These are phyloP conservation scores for Phymastichus coffea DNA, from an alignment of 1,140 invertebrate genomes.

Conservation along the genomic window DNA sequence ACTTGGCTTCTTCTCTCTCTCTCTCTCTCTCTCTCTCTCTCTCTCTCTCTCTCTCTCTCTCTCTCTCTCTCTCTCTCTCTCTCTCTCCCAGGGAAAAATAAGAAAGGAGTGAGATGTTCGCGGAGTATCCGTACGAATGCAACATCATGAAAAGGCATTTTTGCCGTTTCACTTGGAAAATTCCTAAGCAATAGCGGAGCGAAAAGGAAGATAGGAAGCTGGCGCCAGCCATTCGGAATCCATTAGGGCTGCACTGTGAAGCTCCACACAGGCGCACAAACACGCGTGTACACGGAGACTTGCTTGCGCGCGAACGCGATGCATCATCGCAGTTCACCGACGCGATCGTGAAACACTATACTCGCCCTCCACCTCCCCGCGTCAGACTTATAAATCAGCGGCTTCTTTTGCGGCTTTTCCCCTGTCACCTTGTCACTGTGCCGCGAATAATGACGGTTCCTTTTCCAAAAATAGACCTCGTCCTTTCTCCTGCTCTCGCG, in stretches of 20 bases:
- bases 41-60: neutral
- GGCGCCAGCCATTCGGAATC: conserved; percentile 20
- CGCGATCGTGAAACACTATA: neutral
- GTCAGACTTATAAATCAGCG: conserved; percentile 18
- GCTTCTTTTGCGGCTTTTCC: neutral
- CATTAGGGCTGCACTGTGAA: conserved; percentile 4
- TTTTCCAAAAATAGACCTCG: too few species aligned
- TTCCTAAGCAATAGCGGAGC: too few species aligned
- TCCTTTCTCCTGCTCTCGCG: too few species aligned
- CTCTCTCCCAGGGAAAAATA: neutral
- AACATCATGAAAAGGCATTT: too few species aligned
- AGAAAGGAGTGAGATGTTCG: neutral
- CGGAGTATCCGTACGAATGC: neutral
- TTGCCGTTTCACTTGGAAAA: neutral
- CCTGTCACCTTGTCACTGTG: neutral
- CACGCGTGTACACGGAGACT: too few species aligned
- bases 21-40: neutral
- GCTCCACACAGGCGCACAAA: too few species aligned
- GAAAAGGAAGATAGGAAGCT: neutral
- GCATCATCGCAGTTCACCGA: conserved; percentile 7
- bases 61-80: neutral
- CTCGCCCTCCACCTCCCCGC: conserved; percentile 2
- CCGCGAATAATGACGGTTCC: too few species aligned
- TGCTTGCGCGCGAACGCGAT: conserved; percentile 4
- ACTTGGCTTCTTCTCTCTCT: neutral